phyloP scores from a whole-genome alignment of 2,797 vertebrate genomes.

The Enteromius anoplus region DNA sequence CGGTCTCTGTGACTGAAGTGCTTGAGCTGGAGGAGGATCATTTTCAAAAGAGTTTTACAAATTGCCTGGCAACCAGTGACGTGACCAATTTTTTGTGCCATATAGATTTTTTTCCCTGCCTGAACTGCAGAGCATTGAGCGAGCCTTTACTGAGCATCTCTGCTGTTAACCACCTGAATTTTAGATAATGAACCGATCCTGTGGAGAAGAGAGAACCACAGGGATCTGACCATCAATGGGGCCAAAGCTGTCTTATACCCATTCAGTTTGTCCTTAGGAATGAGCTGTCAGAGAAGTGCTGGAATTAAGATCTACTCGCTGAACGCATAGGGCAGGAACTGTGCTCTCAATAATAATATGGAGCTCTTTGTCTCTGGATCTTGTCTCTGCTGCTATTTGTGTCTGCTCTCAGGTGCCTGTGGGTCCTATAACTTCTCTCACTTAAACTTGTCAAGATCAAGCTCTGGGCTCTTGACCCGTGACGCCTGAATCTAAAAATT shows the following conservation, averaged over 20 bases:
- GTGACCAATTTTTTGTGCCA: slow-evolving; percentile 16
- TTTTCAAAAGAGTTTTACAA: slow-evolving; percentile 41
- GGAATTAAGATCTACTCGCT: slow-evolving; percentile 26
- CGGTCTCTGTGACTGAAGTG: slow-evolving; percentile 34
- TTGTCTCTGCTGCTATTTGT: slow-evolving; percentile 40
- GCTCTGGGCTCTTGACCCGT: slow-evolving; percentile 40
- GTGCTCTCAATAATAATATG: slow-evolving; percentile 23
- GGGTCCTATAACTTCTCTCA: slow-evolving; percentile 31
- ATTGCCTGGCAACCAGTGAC: slow-evolving; percentile 43
- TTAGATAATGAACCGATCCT: slow-evolving; percentile 14
- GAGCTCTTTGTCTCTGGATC: slow-evolving; percentile 37
- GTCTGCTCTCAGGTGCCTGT: slow-evolving; percentile 38
- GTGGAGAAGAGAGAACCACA: slow-evolving; percentile 6
- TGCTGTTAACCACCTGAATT: slow-evolving; percentile 5
- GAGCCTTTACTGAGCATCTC: slow-evolving; percentile 20
- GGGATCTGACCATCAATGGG: slow-evolving; percentile 21
- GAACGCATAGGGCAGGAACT: slow-evolving; percentile 4
- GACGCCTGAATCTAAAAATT: slow-evolving; percentile 35
- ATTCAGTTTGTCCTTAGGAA: slow-evolving; percentile 3
- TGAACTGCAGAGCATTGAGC: slow-evolving; percentile 26
- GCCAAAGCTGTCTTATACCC: slow-evolving; percentile 4
- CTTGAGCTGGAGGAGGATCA: neutral
- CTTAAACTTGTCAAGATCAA: slow-evolving; percentile 40
- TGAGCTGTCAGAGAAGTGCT: slow-evolving; percentile 25
- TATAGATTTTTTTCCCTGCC: slow-evolving; percentile 41